These are phyloP conservation scores for Melanostoma scalare DNA, from an alignment of 2,888 invertebrate genomes.

Conservation along the genomic window DNA sequence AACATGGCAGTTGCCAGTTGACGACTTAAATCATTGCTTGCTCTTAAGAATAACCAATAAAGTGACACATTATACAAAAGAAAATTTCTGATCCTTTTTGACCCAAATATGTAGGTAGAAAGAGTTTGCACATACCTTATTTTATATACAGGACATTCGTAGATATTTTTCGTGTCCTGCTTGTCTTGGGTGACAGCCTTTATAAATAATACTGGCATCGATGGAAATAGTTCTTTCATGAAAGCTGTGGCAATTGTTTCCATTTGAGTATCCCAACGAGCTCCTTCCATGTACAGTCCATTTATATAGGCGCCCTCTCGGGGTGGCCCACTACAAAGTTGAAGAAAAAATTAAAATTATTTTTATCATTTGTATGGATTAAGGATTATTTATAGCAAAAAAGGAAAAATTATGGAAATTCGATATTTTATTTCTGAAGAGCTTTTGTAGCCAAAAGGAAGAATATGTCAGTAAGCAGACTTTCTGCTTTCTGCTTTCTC, in stretches of 20 bases:
- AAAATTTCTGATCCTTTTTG: conserved; percentile 23
- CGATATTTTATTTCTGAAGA: no score
- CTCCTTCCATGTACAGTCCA: conserved; percentile 96
- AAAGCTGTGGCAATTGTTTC: conserved; percentile 92
- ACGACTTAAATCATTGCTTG: conserved; percentile 26
- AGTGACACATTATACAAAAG: conserved; percentile 24
- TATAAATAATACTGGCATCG: conserved; percentile 94
- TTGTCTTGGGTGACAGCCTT: conserved; percentile 94
- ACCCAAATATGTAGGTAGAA: background rate
- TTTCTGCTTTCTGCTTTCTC: no score
- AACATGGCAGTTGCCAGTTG: conserved; percentile 25
- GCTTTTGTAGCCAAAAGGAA: no score
- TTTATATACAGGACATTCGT: conserved; percentile 97
- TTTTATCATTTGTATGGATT: conserved; percentile 1
- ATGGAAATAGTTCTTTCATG: conserved; percentile 94
- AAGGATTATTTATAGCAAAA: no score
- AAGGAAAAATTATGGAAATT: no score
- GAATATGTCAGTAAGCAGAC: no score
- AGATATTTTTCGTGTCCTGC: conserved; percentile 92
- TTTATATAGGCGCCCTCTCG: conserved; percentile 95
- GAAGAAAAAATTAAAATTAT: conserved; percentile 26
- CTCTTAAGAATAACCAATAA: conserved; percentile 17
- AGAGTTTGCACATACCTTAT: conserved; percentile 84
- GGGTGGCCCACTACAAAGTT: conserved; percentile 86
- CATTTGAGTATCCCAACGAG: conserved; percentile 92